Evolutionary conservation across 1,140 invertebrate genomes (phyloP).

Genomic region (Drosophila auraria): DNA sequence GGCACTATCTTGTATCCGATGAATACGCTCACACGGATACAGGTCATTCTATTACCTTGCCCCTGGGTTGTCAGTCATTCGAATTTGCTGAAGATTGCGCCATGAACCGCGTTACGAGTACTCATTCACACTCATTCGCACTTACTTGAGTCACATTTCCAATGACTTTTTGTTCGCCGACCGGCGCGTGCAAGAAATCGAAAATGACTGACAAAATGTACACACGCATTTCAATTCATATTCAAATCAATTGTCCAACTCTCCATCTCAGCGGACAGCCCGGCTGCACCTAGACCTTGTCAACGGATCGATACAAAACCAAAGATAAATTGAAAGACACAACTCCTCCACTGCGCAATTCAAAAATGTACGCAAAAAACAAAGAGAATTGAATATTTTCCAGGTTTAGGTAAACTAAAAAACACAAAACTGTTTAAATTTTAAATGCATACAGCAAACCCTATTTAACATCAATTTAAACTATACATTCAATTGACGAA

Average conservation of each 20-base stretch:
- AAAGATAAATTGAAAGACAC: slow-evolving; percentile 28
- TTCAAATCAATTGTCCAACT: slow-evolving; percentile 71
- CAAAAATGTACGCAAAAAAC: slow-evolving; percentile 66
- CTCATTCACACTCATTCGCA: slow-evolving; percentile 55
- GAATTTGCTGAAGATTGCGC: slow-evolving; percentile 54
- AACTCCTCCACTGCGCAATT: slow-evolving; percentile 43
- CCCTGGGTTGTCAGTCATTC: slow-evolving; percentile 49
- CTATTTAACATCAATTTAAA: slow-evolving; percentile 1
- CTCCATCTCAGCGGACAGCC: slow-evolving; percentile 59
- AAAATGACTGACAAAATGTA: slow-evolving; percentile 55
- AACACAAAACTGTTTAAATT: slow-evolving; percentile 31
- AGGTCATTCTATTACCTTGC: slow-evolving; percentile 44
- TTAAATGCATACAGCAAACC: slow-evolving; percentile 31
- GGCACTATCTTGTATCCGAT: slow-evolving; percentile 2
- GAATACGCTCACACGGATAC: slow-evolving; percentile 8
- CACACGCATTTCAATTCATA: slow-evolving; percentile 53
- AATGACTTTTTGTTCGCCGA: slow-evolving; percentile 58
- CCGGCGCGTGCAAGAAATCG: slow-evolving; percentile 72
- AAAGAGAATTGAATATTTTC: slow-evolving; percentile 65
- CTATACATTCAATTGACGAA: not conserved
- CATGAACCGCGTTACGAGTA: slow-evolving; percentile 47
- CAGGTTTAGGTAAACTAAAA: not conserved
- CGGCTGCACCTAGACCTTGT: slow-evolving; percentile 80
- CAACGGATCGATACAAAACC: slow-evolving; percentile 54
- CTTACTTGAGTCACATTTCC: slow-evolving; percentile 38